phyloP scores from a whole-genome alignment of 2,797 vertebrate genomes.

The Crenuchus spilurus region DNA sequence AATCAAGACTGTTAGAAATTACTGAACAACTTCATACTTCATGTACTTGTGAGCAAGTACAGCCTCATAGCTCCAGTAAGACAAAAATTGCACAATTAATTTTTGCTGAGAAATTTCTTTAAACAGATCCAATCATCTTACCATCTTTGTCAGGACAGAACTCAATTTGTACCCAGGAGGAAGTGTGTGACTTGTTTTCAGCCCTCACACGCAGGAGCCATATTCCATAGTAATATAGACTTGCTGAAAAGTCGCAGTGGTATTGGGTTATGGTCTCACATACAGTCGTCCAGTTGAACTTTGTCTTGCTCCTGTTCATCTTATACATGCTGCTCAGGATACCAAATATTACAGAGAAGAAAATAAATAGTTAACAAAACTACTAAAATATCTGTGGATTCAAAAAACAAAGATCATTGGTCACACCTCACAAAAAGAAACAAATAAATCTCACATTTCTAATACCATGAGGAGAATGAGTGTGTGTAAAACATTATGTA shows the following conservation, averaged over 20 bases:
- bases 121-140: conserved; percentile 48
- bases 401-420: too few relatives aligned
- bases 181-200: conserved; percentile 23
- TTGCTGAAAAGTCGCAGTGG: conserved; percentile 66
- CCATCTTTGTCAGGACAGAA: conserved; percentile 75
- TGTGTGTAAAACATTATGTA: too few relatives aligned
- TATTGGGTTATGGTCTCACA: conserved; percentile 44
- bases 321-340: conserved; percentile 52
- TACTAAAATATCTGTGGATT: too few relatives aligned
- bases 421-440: too few relatives aligned
- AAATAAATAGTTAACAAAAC: too few relatives aligned
- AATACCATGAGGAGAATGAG: too few relatives aligned
- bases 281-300: conserved; percentile 5
- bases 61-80: too few relatives aligned
- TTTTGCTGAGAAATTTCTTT: neutral
- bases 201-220: conserved; percentile 64
- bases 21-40: too few relatives aligned
- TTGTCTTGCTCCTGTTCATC: accelerated
- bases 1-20: too few relatives aligned
- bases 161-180: conserved; percentile 54
- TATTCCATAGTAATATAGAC: conserved; percentile 58
- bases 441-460: too few relatives aligned
- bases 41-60: too few relatives aligned
- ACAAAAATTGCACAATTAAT: too few relatives aligned
- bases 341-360: neutral